Percentiles rank a stretch among this genome's conserved stretches.
Conservation (phyloP, 2,797 vertebrate genomes). For the Sylvilagus floridanus region DNA sequence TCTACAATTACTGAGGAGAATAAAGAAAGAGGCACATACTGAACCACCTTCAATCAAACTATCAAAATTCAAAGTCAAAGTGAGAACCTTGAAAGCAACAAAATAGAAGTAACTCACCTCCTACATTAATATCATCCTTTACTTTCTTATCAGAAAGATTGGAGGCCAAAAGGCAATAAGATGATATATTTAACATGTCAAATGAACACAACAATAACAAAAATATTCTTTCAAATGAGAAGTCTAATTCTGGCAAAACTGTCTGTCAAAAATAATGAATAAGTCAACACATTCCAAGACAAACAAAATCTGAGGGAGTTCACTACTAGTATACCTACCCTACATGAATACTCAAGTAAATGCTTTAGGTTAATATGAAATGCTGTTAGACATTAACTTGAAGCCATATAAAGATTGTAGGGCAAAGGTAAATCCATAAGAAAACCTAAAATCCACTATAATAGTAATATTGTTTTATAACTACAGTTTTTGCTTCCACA, state of each 20-base stretch:
- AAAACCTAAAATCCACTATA: background rate
- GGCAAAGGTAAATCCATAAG: background rate
- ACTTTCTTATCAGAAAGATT: background rate
- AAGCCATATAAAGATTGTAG: background rate
- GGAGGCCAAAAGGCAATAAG: background rate
- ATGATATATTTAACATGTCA: background rate
- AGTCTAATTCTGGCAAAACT: background rate
- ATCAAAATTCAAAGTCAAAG: background rate
- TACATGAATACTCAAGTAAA: background rate
- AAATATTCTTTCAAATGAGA: background rate
- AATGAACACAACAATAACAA: background rate
- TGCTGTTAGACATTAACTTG: background rate
- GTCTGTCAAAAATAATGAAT: background rate
- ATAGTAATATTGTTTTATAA: background rate
- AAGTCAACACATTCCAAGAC: background rate
- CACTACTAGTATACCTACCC: background rate
- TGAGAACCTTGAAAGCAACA: background rate
- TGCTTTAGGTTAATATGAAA: background rate
- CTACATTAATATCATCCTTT: background rate
- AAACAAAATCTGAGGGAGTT: background rate
- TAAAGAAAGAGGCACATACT: background rate
- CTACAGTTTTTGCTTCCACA: background rate
- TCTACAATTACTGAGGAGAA: background rate
- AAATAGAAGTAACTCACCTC: background rate
- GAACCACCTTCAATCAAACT: background rate